phyloP scores from a whole-genome alignment of 2,113 vertebrate genomes.

The Zootoca vivipara region DNA sequence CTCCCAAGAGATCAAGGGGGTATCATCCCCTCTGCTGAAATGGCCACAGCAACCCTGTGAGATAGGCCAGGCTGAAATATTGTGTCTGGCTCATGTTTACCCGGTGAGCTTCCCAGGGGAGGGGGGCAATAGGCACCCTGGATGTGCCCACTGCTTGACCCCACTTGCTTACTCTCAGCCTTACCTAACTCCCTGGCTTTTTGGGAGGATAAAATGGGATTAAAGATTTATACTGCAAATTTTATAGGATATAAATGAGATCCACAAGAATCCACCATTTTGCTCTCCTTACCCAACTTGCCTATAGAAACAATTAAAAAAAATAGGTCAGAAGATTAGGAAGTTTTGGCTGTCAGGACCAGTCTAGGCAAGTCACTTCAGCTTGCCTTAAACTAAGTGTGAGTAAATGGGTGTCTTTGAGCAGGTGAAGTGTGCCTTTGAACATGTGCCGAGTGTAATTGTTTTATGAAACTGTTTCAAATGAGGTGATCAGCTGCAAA shows the following conservation, averaged over 20 bases:
- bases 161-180: not conserved
- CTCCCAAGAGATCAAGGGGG: not conserved
- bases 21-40: not conserved
- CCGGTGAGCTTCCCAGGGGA: not conserved
- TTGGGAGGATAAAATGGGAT: not conserved
- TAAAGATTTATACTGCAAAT: not conserved
- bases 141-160: no score
- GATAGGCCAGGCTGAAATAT: not conserved
- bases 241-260: not conserved
- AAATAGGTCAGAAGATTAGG: not conserved
- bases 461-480: not conserved
- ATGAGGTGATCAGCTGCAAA: not conserved
- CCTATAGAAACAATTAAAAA: not conserved
- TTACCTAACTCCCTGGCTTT: no score
- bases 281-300: not conserved
- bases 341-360: not conserved
- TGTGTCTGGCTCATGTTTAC: not conserved
- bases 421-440: not conserved
- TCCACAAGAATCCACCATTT: not conserved
- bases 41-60: not conserved
- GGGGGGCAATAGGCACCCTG: not conserved
- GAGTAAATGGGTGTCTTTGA: not conserved
- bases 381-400: not conserved
- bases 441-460: not conserved
- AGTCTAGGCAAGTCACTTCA: not conserved